Evolutionary conservation across 1,140 invertebrate species (phyloP).

Genomic region (Papilio xuthus): DNA sequence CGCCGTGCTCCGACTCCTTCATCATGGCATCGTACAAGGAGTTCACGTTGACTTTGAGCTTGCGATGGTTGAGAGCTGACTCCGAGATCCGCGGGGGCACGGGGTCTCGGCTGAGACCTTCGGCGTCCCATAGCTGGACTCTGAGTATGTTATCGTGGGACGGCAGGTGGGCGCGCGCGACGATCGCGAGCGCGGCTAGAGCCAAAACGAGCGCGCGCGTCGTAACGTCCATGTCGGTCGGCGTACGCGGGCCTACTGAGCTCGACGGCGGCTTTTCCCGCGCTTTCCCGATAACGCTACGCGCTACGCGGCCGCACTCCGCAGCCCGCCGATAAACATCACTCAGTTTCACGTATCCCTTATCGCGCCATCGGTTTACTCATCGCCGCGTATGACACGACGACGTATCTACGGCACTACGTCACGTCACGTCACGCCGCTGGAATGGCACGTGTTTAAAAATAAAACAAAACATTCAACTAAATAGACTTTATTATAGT

Average conservation of each 20-base stretch:
- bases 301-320: slow-evolving; percentile 60
- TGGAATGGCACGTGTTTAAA: slow-evolving; percentile 37
- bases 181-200: slow-evolving; percentile 65
- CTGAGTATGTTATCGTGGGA: slow-evolving; percentile 75
- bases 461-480: slow-evolving; percentile 61
- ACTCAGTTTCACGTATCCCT: slow-evolving; percentile 49
- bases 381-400: slow-evolving; percentile 42
- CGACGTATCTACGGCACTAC: neutral
- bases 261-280: slow-evolving; percentile 65
- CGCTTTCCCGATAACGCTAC: slow-evolving; percentile 69
- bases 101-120: slow-evolving; percentile 68
- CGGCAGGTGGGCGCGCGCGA: slow-evolving; percentile 67
- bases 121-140: slow-evolving; percentile 76
- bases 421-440: neutral
- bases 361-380: slow-evolving; percentile 62
- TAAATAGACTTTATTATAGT: slow-evolving; percentile 63
- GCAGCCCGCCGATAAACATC: slow-evolving; percentile 52
- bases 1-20: slow-evolving; percentile 66
- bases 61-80: slow-evolving; percentile 50
- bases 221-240: slow-evolving; percentile 67
- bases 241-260: slow-evolving; percentile 73
- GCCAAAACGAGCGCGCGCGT: slow-evolving; percentile 58
- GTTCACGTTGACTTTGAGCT: slow-evolving; percentile 69
- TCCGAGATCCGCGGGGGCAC: slow-evolving; percentile 48
- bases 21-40: slow-evolving; percentile 73